A percentile compares a stretch with the other conserved stretches of the same genome.
phyloP scores from a whole-genome alignment of 2,113 vertebrate genomes.

The Peromyscus maniculatus region DNA sequence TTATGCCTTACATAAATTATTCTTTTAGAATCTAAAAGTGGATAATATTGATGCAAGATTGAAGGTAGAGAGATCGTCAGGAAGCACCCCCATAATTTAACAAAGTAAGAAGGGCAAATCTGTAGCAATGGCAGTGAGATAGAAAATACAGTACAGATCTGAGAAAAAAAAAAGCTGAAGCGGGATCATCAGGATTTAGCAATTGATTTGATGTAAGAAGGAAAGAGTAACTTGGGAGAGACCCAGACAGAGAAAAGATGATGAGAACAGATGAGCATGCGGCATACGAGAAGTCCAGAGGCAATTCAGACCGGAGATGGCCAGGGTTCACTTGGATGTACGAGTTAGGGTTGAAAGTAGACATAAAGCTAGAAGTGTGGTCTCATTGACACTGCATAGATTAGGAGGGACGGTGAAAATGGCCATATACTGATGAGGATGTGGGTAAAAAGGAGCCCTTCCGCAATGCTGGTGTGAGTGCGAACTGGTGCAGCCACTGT shows the following conservation, averaged over 20 bases:
- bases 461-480: neutral
- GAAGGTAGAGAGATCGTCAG: neutral
- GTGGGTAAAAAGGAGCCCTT: neutral
- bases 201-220: neutral
- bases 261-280: neutral
- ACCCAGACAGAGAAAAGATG: neutral
- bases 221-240: neutral
- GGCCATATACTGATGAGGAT: neutral
- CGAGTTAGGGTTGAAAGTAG: neutral
- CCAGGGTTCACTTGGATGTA: neutral
- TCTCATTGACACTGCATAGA: neutral
- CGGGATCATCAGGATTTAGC: neutral
- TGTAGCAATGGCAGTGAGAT: neutral
- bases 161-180: neutral
- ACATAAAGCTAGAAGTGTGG: neutral
- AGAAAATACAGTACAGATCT: neutral
- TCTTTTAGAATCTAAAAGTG: slow-evolving; percentile 13
- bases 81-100: neutral
- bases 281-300: neutral
- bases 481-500: neutral
- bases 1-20: neutral
- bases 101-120: neutral
- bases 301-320: neutral
- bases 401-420: neutral
- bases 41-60: neutral